These are phyloP conservation scores for Oxycera nigricornis DNA, from an alignment of 2,888 invertebrate species.

Conservation along the genomic window DNA sequence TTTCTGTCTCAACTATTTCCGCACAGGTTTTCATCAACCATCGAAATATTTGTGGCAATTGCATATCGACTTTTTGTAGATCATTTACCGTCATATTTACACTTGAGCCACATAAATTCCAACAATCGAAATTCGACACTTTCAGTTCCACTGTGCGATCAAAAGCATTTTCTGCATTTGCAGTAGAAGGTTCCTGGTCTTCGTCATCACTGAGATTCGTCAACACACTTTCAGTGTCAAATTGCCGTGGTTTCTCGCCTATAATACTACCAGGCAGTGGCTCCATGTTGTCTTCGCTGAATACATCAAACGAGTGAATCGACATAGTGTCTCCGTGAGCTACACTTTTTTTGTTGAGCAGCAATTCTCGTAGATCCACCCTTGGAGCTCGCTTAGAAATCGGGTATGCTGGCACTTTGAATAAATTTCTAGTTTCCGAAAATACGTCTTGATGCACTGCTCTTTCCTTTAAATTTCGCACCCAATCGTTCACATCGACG, in stretches of 20 bases:
- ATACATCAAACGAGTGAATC: constrained; percentile 48
- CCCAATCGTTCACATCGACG: constrained; percentile 52
- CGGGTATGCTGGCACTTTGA: background rate
- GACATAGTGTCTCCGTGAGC: constrained; percentile 46
- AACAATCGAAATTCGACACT: constrained; percentile 58
- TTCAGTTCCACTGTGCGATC: constrained; percentile 47
- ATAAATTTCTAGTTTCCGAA: background rate
- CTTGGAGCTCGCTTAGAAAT: too few species aligned
- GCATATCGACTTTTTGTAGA: constrained; percentile 50
- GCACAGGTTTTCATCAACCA: constrained; percentile 61
- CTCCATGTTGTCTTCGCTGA: constrained; percentile 52
- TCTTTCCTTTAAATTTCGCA: too few species aligned
- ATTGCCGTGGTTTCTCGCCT: constrained; percentile 52
- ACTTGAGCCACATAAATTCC: constrained; percentile 55
- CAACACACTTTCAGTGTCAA: constrained; percentile 50
- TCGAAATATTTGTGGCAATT: constrained; percentile 56
- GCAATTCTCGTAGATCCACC: background rate
- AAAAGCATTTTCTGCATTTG: background rate
- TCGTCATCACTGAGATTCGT: constrained; percentile 49
- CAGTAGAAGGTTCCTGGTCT: background rate
- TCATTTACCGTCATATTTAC: constrained; percentile 47
- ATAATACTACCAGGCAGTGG: constrained; percentile 50
- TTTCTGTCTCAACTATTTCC: constrained; percentile 54
- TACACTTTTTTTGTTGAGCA: background rate
- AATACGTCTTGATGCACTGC: too few species aligned